Conservation (phyloP, 2,797 vertebrate species). For the Phylloscopus collybita region DNA sequence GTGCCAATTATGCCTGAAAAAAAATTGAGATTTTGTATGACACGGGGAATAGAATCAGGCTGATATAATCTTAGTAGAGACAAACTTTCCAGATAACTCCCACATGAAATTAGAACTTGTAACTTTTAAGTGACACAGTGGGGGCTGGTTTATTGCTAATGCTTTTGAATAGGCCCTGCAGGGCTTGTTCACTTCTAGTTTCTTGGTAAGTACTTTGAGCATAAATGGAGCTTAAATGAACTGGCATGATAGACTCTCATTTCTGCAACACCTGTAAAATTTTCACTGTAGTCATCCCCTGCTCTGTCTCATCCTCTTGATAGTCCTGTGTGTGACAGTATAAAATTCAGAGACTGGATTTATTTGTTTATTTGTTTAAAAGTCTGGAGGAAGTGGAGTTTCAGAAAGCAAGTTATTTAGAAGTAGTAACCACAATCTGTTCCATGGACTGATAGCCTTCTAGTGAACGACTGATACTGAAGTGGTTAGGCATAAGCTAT, state of each 20-base stretch:
- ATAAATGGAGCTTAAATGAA: constrained; percentile 47
- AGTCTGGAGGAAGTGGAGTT: neutral
- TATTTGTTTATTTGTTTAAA: neutral
- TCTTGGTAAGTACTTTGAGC: constrained; percentile 36
- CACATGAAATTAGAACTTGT: constrained; percentile 34
- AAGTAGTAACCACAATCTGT: neutral
- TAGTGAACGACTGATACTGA: neutral
- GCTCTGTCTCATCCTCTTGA: neutral
- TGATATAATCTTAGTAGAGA: constrained; percentile 25
- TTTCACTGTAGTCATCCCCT: neutral
- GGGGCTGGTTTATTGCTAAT: constrained; percentile 20
- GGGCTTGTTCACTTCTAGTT: constrained; percentile 35
- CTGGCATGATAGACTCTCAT: neutral
- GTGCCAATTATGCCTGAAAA: neutral
- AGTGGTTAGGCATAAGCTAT: neutral
- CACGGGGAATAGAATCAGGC: neutral
- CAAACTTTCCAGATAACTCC: constrained; percentile 37
- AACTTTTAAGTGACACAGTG: constrained; percentile 52
- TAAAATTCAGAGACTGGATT: neutral
- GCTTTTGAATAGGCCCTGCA: constrained; percentile 22
- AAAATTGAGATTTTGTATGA: neutral
- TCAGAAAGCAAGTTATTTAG: neutral
- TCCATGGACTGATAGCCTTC: neutral
- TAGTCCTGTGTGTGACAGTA: neutral
- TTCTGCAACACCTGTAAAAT: constrained; percentile 44